Conservation (phyloP, 2,888 invertebrate genomes). For the Cerastoderma edule region DNA sequence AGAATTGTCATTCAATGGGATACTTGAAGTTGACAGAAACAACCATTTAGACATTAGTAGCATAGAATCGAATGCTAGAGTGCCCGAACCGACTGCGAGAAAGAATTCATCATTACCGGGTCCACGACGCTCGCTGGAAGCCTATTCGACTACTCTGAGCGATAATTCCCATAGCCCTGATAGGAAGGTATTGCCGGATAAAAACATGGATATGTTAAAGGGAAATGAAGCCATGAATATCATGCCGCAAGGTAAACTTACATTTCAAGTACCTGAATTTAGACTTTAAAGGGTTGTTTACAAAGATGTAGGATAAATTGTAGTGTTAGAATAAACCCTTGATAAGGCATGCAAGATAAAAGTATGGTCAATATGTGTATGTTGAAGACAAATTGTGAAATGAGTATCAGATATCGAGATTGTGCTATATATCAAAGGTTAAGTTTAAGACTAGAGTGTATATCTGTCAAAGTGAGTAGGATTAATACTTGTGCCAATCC, state of each 20-base stretch:
- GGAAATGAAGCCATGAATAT: constrained; percentile 12
- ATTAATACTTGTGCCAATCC: too few species aligned
- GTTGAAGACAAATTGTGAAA: not conserved
- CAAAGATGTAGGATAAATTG: not conserved
- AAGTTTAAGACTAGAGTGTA: too few species aligned
- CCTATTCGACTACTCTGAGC: constrained; percentile 1
- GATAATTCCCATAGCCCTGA: constrained; percentile 15
- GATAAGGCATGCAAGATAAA: too few species aligned
- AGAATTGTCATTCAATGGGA: not conserved
- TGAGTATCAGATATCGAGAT: not conserved
- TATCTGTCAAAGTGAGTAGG: too few species aligned
- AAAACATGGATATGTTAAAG: constrained; percentile 15
- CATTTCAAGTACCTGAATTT: not conserved
- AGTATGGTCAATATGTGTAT: too few species aligned
- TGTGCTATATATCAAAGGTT: too few species aligned
- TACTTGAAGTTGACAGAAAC: not conserved
- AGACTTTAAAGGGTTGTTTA: not conserved
- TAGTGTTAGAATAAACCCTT: not conserved
- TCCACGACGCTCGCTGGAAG: not conserved
- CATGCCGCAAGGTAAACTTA: not conserved
- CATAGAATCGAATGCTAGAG: constrained; percentile 15
- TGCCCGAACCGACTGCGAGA: not conserved
- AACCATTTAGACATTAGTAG: not conserved
- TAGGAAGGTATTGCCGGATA: constrained; percentile 26
- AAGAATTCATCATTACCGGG: not conserved